These are phyloP conservation scores for Lamproptera curius DNA, from an alignment of 2,888 invertebrate species.

Conservation along the genomic window DNA sequence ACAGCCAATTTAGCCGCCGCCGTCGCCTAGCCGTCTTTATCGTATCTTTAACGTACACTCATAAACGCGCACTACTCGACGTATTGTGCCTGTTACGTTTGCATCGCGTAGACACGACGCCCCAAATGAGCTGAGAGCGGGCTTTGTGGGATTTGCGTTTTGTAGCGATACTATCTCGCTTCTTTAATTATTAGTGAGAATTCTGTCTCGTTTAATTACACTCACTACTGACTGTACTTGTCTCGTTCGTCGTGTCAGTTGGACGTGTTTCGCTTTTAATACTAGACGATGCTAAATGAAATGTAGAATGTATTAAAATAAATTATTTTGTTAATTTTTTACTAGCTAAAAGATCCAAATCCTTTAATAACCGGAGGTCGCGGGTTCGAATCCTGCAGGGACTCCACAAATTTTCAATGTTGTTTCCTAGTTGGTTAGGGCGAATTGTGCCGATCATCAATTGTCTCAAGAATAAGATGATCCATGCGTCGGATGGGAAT, in stretches of 20 bases:
- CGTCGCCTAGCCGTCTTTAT: constrained; percentile 68
- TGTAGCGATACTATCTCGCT: constrained; percentile 23
- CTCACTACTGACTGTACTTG: constrained; percentile 1
- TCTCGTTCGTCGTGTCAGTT: neutral
- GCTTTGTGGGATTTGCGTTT: constrained; percentile 61
- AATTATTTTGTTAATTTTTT: too few relatives aligned
- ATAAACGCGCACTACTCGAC: constrained; percentile 67
- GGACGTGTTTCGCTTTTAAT: too few relatives aligned
- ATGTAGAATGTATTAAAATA: too few relatives aligned
- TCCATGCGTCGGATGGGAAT: too few relatives aligned
- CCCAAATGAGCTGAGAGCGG: constrained; percentile 46
- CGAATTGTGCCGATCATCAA: too few relatives aligned
- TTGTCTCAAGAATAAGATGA: too few relatives aligned
- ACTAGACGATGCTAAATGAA: too few relatives aligned
- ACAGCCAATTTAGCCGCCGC: constrained; percentile 62
- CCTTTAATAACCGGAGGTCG: too few relatives aligned
- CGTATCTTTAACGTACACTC: constrained; percentile 78
- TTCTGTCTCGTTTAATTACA: constrained; percentile 16
- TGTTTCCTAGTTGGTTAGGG: too few relatives aligned
- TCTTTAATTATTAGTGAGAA: constrained; percentile 18
- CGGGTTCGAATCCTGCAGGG: too few relatives aligned
- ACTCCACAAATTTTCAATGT: too few relatives aligned
- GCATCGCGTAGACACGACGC: constrained; percentile 24
- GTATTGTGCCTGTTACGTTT: constrained; percentile 48
- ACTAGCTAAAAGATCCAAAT: too few relatives aligned